These are phyloP conservation scores for Tipula confusa DNA, from an alignment of 2,888 invertebrate species.

Conservation along the genomic window DNA sequence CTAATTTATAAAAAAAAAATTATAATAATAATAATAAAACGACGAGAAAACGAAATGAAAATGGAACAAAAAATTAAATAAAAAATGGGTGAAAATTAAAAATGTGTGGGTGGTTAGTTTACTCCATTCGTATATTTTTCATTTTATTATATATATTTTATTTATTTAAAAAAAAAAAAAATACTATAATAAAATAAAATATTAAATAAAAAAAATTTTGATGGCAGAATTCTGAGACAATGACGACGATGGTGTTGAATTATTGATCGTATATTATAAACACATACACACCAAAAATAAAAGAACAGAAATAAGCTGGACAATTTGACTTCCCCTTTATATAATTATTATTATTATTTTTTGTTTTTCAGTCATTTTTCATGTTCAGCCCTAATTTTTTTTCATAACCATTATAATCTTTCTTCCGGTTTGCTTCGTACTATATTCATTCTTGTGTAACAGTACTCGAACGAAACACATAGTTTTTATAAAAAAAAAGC, in stretches of 20 bases:
- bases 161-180: background rate
- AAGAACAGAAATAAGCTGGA: background rate
- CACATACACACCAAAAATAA: background rate
- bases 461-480: background rate
- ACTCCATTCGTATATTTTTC: background rate
- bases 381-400: background rate
- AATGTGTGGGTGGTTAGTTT: conserved; percentile 14
- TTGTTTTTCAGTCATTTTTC: background rate
- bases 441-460: background rate
- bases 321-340: background rate
- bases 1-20: background rate
- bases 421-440: background rate
- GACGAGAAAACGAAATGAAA: background rate
- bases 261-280: background rate
- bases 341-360: no score
- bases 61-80: no score
- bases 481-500: background rate
- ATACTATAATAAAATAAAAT: background rate
- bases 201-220: background rate
- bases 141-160: background rate
- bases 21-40: background rate
- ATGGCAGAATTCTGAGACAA: background rate
- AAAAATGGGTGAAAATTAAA: conserved; percentile 8
- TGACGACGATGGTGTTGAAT: background rate
- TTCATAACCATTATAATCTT: background rate